These are phyloP conservation scores for Podarcis cretensis DNA, from an alignment of 2,113 vertebrate species.

Conservation along the genomic window DNA sequence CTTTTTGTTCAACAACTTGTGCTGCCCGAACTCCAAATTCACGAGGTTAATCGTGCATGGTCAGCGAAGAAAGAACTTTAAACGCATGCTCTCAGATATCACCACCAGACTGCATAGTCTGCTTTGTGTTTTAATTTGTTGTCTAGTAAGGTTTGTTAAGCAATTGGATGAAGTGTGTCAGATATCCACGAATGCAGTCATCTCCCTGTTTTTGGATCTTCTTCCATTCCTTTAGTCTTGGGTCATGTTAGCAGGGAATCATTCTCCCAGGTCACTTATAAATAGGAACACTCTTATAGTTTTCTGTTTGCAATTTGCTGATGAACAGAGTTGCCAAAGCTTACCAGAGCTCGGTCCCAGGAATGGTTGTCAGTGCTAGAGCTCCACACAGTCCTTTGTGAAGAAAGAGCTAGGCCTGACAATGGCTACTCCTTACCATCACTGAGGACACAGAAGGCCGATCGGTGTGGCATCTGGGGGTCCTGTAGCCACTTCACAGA, in stretches of 20 bases:
- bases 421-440: background rate
- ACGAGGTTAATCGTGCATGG: slow-evolving; percentile 30
- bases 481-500: too few relatives aligned
- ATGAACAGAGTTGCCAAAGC: background rate
- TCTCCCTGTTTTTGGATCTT: slow-evolving; percentile 17
- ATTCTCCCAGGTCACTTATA: background rate
- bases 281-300: slow-evolving; percentile 7
- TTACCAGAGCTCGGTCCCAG: background rate
- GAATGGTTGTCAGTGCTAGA: background rate
- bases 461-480: background rate
- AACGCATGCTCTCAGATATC: slow-evolving; percentile 35
- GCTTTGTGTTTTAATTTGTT: background rate
- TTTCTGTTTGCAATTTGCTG: background rate
- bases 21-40: slow-evolving; percentile 30
- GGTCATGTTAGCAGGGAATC: background rate
- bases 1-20: slow-evolving; percentile 44
- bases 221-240: slow-evolving; percentile 14
- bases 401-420: background rate
- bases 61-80: slow-evolving; percentile 33
- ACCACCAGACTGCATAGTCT: background rate
- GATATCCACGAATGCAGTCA: background rate
- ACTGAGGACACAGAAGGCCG: background rate
- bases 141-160: slow-evolving; percentile 12
- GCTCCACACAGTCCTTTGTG: background rate
- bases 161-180: background rate